phyloP scores from a whole-genome alignment of 1,140 invertebrate genomes.

The Grapholita molesta region DNA sequence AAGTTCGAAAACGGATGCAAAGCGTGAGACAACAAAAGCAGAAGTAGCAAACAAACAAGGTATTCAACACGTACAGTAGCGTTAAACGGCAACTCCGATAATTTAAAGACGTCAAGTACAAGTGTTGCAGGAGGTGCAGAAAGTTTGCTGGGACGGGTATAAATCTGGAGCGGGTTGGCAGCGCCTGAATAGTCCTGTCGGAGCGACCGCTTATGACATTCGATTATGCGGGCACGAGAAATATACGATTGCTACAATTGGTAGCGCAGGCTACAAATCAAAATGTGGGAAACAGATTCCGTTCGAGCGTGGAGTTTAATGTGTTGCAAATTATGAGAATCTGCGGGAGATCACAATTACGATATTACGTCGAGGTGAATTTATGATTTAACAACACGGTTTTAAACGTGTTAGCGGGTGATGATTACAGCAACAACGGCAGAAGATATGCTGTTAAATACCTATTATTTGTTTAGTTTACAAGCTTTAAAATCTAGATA shows the following conservation, averaged over 20 bases:
- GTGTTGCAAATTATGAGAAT: too few relatives aligned
- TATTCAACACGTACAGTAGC: background rate
- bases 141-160: constrained; percentile 59
- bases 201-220: constrained; percentile 60
- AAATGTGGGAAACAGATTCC: background rate
- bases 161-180: constrained; percentile 57
- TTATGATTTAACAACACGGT: too few relatives aligned
- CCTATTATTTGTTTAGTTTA: too few relatives aligned
- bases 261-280: background rate
- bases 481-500: too few relatives aligned
- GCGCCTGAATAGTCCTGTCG: constrained; percentile 56
- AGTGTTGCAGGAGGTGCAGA: constrained; percentile 61
- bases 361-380: too few relatives aligned
- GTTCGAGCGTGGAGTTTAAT: too few relatives aligned
- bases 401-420: too few relatives aligned
- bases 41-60: background rate
- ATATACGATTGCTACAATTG: constrained; percentile 4
- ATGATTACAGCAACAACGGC: too few relatives aligned
- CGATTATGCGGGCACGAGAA: constrained; percentile 3
- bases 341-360: too few relatives aligned
- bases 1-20: too few relatives aligned
- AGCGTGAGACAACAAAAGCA: too few relatives aligned
- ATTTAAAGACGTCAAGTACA: constrained; percentile 58
- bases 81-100: constrained; percentile 35
- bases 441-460: too few relatives aligned